phyloP scores from a whole-genome alignment of 2,797 vertebrate genomes.

The Graptemys geographica region DNA sequence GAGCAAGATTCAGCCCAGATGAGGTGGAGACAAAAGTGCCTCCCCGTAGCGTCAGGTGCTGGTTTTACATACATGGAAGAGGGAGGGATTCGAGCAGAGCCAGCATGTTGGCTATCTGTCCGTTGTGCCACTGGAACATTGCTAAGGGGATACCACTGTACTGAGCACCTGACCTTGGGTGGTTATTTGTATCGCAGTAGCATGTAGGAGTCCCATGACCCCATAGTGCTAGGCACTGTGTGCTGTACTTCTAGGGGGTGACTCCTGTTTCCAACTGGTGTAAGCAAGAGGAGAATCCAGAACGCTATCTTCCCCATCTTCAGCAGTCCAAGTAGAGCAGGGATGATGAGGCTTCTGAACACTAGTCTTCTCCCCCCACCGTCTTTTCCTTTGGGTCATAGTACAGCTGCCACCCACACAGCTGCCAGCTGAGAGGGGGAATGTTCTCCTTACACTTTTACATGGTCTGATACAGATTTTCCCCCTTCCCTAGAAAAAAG shows the following conservation, averaged over 20 bases:
- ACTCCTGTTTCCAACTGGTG: background rate
- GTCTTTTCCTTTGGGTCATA: background rate
- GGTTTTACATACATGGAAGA: background rate
- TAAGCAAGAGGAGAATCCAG: background rate
- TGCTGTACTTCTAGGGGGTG: background rate
- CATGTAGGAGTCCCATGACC: background rate
- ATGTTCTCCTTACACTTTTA: background rate
- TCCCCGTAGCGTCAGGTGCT: background rate
- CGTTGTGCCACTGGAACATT: background rate
- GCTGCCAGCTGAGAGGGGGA: constrained; percentile 44
- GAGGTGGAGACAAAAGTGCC: background rate
- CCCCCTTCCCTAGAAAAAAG: constrained; percentile 90
- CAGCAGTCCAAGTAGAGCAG: background rate
- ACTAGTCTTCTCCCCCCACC: background rate
- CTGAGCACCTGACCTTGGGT: background rate
- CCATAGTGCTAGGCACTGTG: background rate
- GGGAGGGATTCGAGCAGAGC: background rate
- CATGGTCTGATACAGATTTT: constrained; percentile 28
- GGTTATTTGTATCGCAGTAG: background rate
- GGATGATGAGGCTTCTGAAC: background rate
- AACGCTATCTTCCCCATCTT: background rate
- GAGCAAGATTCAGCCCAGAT: background rate
- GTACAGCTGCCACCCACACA: background rate
- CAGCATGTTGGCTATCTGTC: accelerated
- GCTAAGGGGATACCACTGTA: background rate